A percentile compares a stretch with the other conserved stretches of the same genome.
Conservation (phyloP, 2,888 invertebrate genomes). For the Elmis aenea region DNA sequence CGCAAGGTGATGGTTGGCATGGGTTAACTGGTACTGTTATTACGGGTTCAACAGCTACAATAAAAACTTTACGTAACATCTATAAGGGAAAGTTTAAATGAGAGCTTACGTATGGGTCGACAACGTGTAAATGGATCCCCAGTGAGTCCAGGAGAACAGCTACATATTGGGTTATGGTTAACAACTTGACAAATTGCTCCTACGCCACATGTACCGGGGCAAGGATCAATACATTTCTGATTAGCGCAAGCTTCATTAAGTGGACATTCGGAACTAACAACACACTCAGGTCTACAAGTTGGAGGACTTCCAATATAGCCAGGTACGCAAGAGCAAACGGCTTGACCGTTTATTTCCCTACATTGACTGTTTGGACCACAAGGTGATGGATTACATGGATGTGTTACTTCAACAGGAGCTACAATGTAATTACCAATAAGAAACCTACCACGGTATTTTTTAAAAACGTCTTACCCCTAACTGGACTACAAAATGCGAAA, state of each 20-base stretch:
- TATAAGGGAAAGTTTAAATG: too few relatives aligned
- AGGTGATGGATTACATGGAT: constrained; percentile 54
- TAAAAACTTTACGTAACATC: neutral
- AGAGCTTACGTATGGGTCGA: constrained; percentile 46
- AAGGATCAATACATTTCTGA: constrained; percentile 59
- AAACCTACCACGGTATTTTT: too few relatives aligned
- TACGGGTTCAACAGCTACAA: constrained; percentile 31
- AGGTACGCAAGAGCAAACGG: constrained; percentile 54
- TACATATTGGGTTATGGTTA: constrained; percentile 56
- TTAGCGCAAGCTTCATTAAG: constrained; percentile 54
- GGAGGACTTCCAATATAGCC: constrained; percentile 55
- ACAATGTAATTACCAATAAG: too few relatives aligned
- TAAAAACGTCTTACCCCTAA: constrained; percentile 24
- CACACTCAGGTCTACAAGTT: constrained; percentile 55
- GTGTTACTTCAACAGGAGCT: constrained; percentile 30
- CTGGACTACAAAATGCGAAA: constrained; percentile 57
- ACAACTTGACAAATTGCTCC: constrained; percentile 54
- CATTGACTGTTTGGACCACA: constrained; percentile 56
- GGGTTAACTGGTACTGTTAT: constrained; percentile 53
- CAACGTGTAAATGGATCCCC: constrained; percentile 67
- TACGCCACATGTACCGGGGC: constrained; percentile 53
- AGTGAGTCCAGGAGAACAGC: constrained; percentile 50
- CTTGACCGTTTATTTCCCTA: constrained; percentile 49
- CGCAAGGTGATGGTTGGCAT: constrained; percentile 70
- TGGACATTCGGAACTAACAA: constrained; percentile 54